phyloP scores from a whole-genome alignment of 2,888 invertebrate genomes.

The Lepidocyrtinus sp. region DNA sequence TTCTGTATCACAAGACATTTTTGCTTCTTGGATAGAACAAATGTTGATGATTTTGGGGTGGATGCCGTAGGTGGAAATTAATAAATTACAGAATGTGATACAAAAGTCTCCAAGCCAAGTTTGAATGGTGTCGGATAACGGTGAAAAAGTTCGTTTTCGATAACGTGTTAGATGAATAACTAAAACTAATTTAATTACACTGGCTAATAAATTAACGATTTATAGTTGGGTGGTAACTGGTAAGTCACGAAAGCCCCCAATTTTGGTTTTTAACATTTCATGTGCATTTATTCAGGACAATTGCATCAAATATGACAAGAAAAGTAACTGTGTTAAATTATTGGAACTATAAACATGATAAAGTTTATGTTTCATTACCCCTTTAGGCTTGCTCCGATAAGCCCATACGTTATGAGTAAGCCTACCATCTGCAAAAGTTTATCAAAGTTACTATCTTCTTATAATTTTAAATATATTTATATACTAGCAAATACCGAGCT shows the following conservation, averaged over 20 bases:
- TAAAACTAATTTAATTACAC: not conserved
- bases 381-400: no score
- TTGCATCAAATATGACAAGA: no score
- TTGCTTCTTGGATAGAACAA: no score
- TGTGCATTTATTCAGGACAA: no score
- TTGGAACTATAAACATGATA: no score
- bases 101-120: not conserved
- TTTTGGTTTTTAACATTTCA: no score
- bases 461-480: not conserved
- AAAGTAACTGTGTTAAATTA: no score
- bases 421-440: not conserved
- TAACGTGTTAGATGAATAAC: not conserved
- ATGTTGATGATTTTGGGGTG: no score
- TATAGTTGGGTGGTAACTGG: no score
- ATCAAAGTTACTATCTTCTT: not conserved
- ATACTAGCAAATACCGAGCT: not conserved
- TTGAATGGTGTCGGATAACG: not conserved
- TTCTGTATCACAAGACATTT: constrained; percentile 14
- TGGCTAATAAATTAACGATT: no score
- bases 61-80: not conserved
- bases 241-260: no score
- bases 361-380: no score
- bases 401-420: not conserved
- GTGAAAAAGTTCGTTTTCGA: not conserved
- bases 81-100: not conserved